Conservation (phyloP, 2,888 invertebrate species). For the Salpingus planirostris region DNA sequence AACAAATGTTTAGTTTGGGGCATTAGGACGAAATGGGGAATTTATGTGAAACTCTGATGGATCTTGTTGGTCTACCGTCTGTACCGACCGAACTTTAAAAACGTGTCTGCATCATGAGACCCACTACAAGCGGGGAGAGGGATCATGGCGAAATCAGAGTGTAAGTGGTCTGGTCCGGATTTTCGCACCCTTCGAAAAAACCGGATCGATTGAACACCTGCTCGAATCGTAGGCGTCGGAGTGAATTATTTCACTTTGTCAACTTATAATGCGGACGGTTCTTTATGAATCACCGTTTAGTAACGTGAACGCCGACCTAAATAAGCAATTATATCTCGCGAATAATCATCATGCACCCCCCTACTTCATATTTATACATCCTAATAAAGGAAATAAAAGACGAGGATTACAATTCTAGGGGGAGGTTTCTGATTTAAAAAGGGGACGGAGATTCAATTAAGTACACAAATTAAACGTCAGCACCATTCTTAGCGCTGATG, state of each 20-base stretch:
- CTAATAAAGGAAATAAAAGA: slow-evolving; percentile 38
- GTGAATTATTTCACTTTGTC: no score
- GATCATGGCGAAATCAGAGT: no score
- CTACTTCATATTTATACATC: slow-evolving; percentile 36
- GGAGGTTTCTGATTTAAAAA: slow-evolving; percentile 35
- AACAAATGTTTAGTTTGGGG: slow-evolving; percentile 35
- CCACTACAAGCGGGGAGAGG: no score
- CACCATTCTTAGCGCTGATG: slow-evolving; percentile 32
- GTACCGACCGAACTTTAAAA: no score
- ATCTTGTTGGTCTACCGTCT: slow-evolving; percentile 35
- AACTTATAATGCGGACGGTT: slow-evolving; percentile 17
- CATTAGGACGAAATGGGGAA: slow-evolving; percentile 32
- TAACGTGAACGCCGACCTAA: slow-evolving; percentile 25
- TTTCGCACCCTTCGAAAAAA: no score
- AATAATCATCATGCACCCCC: no score
- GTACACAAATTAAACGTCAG: slow-evolving; percentile 39
- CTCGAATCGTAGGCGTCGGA: no score
- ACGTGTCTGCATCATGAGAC: no score
- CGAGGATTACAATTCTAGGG: slow-evolving; percentile 34
- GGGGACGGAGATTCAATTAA: slow-evolving; percentile 36
- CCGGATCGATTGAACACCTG: no score
- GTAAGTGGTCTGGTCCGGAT: no score
- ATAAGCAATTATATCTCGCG: slow-evolving; percentile 29
- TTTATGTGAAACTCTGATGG: slow-evolving; percentile 32
- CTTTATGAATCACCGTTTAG: slow-evolving; percentile 26